Evolutionary conservation across 2,888 invertebrate genomes (phyloP).

Genomic region (Neoascia interrupta): DNA sequence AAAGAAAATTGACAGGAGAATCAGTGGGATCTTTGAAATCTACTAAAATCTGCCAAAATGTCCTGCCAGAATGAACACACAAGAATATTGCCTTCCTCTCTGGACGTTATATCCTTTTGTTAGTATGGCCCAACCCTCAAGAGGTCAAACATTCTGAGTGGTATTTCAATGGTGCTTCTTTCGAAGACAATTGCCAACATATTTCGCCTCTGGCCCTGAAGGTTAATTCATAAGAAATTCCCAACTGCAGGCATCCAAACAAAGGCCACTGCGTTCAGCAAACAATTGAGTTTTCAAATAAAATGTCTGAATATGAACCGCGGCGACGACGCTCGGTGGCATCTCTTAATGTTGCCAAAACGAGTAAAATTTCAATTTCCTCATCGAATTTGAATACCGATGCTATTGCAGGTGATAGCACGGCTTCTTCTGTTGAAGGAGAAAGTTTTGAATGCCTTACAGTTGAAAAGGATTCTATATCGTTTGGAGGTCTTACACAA

Average conservation of each 20-base stretch:
- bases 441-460: too few species aligned
- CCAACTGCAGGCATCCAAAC: slow-evolving; percentile 30
- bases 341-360: slow-evolving; percentile 34
- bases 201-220: slow-evolving; percentile 37
- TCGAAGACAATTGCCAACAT: slow-evolving; percentile 44
- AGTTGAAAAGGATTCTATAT: too few species aligned
- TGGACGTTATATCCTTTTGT: slow-evolving; percentile 20
- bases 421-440: too few species aligned
- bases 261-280: slow-evolving; percentile 11
- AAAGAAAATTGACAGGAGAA: slow-evolving; percentile 56
- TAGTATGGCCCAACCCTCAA: slow-evolving; percentile 19
- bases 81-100: slow-evolving; percentile 22
- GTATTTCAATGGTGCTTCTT: slow-evolving; percentile 38
- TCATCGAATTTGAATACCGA: slow-evolving; percentile 5
- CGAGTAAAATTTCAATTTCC: slow-evolving; percentile 58
- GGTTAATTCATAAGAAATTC: slow-evolving; percentile 34
- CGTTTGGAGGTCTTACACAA: too few species aligned
- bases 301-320: background rate
- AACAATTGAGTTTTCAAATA: slow-evolving; percentile 8
- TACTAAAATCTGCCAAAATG: slow-evolving; percentile 47
- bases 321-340: background rate
- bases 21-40: slow-evolving; percentile 34
- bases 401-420: slow-evolving; percentile 29
- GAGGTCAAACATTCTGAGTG: slow-evolving; percentile 41
- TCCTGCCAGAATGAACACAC: slow-evolving; percentile 21